Base-by-base conservation (phyloP, 1,140 invertebrate genomes). In the Mesaphorura yosii region DNA sequence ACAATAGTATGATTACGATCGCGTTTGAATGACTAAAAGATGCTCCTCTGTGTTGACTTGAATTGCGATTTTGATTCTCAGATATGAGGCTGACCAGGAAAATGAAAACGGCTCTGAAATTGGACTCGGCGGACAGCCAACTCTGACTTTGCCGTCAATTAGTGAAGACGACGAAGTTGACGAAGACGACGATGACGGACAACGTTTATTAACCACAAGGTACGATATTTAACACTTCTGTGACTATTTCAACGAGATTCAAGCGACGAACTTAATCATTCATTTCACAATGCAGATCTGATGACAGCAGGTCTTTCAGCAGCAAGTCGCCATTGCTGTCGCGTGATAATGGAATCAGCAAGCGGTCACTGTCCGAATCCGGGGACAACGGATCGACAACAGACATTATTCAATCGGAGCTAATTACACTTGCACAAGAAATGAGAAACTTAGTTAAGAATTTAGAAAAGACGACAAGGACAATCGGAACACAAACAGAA, bases 161-260 rank as follows among this genome's bases (percentile, higher is more conserved):
- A 90, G 86, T 62, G 88, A 91, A 71, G 88, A 91, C 62, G 88
- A 92, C 66, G 88, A 91, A 70, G 88, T 88, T 63, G 70, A 75
- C 7, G 76, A 78, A 44, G 84, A 86, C 34, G 81, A 80, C 37
- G 83, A 83, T 22, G 78, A 84, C 50, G 60, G 37, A 6, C 57
- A 59, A 26, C 54, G 58, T 25, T 58, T 63, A 22, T 57, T 63
- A 0, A 61, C 57, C 29, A 63, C 61, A 3, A 64, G 65, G 44
- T 64, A 63, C 10, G 28, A 40, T n/a, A 17, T 14, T 12, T 38
- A 25, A 10, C n/a, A 34, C 10, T 34, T 34, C 10, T 10, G 10
- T 34, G 10, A 34, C n/a, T 34, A n/a, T 10, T 34, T 34, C n/a
- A 34, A 10, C n/a, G 15, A n/a, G 39, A 27, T 54, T 27, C 31